phyloP scores from a whole-genome alignment of 2,113 vertebrate species.

The Anoura caudifer region DNA sequence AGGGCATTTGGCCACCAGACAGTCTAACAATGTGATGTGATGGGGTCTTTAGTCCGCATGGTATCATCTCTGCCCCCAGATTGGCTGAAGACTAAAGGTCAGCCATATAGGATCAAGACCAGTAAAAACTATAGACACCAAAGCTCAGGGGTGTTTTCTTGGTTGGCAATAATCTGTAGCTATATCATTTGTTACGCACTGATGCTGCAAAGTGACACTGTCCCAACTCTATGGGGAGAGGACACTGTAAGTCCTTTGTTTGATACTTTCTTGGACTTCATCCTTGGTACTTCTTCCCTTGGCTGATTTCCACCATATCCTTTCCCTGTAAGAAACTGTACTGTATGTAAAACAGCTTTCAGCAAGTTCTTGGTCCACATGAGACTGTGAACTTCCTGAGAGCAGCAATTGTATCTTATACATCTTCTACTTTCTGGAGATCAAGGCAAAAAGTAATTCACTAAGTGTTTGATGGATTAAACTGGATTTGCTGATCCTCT shows the following conservation, averaged over 20 bases:
- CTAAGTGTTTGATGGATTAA: not conserved
- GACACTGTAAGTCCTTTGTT: not conserved
- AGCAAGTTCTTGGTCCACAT: not conserved
- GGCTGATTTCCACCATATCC: not conserved
- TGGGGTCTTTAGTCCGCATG: accelerated
- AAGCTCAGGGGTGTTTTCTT: not conserved
- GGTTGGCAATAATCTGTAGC: not conserved
- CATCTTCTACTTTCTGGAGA: not conserved
- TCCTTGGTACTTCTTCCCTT: not conserved
- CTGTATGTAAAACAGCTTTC: not conserved
- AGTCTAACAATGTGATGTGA: not conserved
- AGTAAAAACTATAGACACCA: not conserved
- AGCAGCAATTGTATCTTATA: accelerated
- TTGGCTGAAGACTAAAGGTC: not conserved
- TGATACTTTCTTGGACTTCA: not conserved
- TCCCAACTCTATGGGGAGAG: not conserved
- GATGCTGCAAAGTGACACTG: not conserved
- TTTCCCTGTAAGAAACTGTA: not conserved
- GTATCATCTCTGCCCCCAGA: not conserved
- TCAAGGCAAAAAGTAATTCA: not conserved
- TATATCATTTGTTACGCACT: not conserved
- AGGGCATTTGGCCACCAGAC: not conserved
- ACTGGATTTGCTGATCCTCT: not conserved
- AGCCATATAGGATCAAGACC: not conserved
- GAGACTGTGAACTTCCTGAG: not conserved